Conservation (phyloP, 2,888 invertebrate genomes). For the Pedicia rivosa region DNA sequence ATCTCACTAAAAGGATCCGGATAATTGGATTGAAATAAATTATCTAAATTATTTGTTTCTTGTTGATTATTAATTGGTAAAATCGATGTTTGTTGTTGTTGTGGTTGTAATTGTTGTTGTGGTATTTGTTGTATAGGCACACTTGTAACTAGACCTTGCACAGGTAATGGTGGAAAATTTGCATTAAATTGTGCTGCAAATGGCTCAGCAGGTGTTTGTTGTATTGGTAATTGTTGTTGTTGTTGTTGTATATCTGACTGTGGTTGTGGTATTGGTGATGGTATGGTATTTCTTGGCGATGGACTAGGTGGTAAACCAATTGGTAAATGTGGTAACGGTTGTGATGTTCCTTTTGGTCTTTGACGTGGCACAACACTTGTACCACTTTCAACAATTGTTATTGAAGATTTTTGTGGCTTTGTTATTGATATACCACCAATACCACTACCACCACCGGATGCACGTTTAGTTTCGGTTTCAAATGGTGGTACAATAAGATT, state of each 20-base stretch:
- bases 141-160: constrained; percentile 12
- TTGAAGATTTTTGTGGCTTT: constrained; percentile 30
- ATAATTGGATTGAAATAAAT: constrained; percentile 47
- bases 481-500: constrained; percentile 46
- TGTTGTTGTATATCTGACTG: constrained; percentile 10
- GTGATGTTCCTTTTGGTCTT: constrained; percentile 46
- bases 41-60: constrained; percentile 31
- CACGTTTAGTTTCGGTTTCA: constrained; percentile 51
- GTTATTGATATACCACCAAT: constrained; percentile 27
- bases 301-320: constrained; percentile 38
- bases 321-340: constrained; percentile 29
- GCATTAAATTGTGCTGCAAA: constrained; percentile 29
- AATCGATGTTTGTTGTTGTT: constrained; percentile 9
- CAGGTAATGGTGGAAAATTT: constrained; percentile 25
- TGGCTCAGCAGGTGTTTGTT: constrained; percentile 20
- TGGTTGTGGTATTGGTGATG: constrained; percentile 21
- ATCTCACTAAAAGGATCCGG: constrained; percentile 53
- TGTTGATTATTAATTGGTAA: constrained; percentile 3
- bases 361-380: constrained; percentile 73
- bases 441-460: constrained; percentile 18
- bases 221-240: constrained; percentile 6
- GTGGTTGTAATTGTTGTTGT: constrained; percentile 12
- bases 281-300: constrained; percentile 29
- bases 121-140: constrained; percentile 11
- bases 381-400: constrained; percentile 40